Evolutionary conservation across 2,797 vertebrate genomes (phyloP), one percentile per base, ranked within the genome.

Genomic region (Periophthalmus magnuspinnatus): DNA sequence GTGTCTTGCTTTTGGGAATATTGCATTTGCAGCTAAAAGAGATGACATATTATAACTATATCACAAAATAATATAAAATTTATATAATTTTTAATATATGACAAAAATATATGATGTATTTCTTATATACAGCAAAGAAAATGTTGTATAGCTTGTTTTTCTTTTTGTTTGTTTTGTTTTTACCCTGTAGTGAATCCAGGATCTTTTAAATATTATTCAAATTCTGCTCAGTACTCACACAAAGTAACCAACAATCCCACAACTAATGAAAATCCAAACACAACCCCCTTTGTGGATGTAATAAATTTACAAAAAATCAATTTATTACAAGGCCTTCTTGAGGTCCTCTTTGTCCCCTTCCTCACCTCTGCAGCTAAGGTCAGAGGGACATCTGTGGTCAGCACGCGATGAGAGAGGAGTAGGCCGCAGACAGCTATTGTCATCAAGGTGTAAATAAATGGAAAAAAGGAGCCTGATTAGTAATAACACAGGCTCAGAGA

Each of bases 361-460:
- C 85, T 94, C 89, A 93, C 93, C 91, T 86, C 66, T 86, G 66
- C 57, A 74, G 63, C 85, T 77, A 62, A 2, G 90, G 90, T 94
- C 93, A 92, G 82, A 76, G 86, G 93, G 93, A 93, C 94, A 84
- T 89, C 92, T 94, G 92, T 95, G 94, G 92, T 92, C 91, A 89
- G 91, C 88, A 84, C 88, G 90, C 90, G 93, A 90, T 67, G 70
- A 71, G 70, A 77, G 82, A 83, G 69, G 72, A 79, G 82, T 76
- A 79, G 93, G 87, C 84, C 89, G 93, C 90, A 89, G 95, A 96
- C 95, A 96, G 95, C 92, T 95, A 95, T 93, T 96, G 95, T 96
- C 93, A 94, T 87, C 94, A 71, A 72, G 91, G 82, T 89, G 84
- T 96, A 96, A 97, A 97, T 92, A 95, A 84, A 90, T 82, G 91